phyloP scores from a whole-genome alignment of 2,113 vertebrate genomes.

The Hiodon tergisus region DNA sequence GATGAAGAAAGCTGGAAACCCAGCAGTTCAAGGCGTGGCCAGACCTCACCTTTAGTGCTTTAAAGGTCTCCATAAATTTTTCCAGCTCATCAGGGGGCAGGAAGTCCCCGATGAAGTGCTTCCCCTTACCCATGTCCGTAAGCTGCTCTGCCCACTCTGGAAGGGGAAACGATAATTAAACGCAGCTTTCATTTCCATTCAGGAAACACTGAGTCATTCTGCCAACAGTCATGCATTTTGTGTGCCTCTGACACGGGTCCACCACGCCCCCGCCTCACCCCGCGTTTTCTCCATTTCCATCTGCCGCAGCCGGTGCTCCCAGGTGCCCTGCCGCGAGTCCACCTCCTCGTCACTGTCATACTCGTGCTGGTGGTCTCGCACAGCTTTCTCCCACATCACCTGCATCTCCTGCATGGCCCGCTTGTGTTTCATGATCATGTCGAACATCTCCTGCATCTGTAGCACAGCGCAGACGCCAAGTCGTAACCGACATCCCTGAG shows the following conservation, averaged over 20 bases:
- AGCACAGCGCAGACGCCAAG: not conserved
- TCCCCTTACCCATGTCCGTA: conserved; percentile 95
- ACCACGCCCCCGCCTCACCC: not conserved
- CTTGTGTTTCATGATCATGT: conserved; percentile 97
- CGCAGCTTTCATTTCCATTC: not conserved
- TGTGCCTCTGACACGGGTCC: not conserved
- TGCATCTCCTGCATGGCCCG: conserved; percentile 94
- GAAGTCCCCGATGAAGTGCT: conserved; percentile 96
- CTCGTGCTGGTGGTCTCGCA: conserved; percentile 85
- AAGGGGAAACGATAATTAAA: conserved; percentile 18
- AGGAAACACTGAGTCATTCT: too few species aligned
- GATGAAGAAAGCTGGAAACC: too few species aligned
- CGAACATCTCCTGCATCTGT: conserved; percentile 98
- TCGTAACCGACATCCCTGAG: not conserved
- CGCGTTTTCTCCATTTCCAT: conserved; percentile 99
- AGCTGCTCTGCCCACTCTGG: conserved; percentile 96
- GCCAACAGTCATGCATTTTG: not conserved
- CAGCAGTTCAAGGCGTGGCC: not conserved
- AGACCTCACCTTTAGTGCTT: conserved; percentile 81
- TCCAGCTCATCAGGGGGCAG: conserved; percentile 92
- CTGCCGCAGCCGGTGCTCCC: conserved; percentile 89
- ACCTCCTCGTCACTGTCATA: conserved; percentile 97
- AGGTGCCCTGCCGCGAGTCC: conserved; percentile 79
- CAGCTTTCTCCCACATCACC: conserved; percentile 86
- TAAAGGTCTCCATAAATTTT: conserved; percentile 98